A percentile compares a stretch with the other conserved stretches of the same genome.
phyloP scores from a whole-genome alignment of 2,797 vertebrate genomes.

The Microctenopoma steveboyesi region DNA sequence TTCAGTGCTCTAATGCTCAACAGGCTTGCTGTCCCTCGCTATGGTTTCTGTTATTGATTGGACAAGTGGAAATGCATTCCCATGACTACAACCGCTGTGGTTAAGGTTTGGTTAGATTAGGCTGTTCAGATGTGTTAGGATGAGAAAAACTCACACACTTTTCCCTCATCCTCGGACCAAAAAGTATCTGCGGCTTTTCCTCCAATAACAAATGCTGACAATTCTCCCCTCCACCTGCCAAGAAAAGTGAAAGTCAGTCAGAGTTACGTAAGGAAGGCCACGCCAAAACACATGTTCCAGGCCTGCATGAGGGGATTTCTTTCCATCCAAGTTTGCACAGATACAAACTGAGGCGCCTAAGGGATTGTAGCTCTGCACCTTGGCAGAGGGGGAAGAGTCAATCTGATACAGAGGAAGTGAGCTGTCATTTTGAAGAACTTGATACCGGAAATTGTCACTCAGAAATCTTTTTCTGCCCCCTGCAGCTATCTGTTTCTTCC shows the following conservation, averaged over 20 bases:
- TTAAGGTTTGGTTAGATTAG: conserved; percentile 6
- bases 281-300: conserved; percentile 58
- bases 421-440: conserved; percentile 7
- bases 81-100: not conserved
- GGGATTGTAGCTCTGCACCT: conserved; percentile 15
- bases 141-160: conserved; percentile 14
- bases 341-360: not conserved
- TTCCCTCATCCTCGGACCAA: not conserved
- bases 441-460: conserved; percentile 53
- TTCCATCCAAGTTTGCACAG: conserved; percentile 35
- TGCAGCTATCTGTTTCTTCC: conserved; percentile 13
- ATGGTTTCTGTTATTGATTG: not conserved
- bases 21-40: not conserved
- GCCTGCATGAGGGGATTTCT: conserved; percentile 55
- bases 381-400: conserved; percentile 2
- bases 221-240: conserved; percentile 53
- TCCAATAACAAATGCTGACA: conserved; percentile 38
- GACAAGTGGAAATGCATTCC: not conserved
- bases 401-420: conserved; percentile 50
- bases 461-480: conserved; percentile 20
- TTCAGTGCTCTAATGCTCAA: not conserved
- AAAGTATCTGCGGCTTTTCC: not conserved
- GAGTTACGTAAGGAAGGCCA: conserved; percentile 34
- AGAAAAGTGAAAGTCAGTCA: conserved; percentile 28
- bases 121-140: conserved; percentile 8